Conservation (phyloP, 2,113 vertebrate species). For the Shinisaurus crocodilurus region DNA sequence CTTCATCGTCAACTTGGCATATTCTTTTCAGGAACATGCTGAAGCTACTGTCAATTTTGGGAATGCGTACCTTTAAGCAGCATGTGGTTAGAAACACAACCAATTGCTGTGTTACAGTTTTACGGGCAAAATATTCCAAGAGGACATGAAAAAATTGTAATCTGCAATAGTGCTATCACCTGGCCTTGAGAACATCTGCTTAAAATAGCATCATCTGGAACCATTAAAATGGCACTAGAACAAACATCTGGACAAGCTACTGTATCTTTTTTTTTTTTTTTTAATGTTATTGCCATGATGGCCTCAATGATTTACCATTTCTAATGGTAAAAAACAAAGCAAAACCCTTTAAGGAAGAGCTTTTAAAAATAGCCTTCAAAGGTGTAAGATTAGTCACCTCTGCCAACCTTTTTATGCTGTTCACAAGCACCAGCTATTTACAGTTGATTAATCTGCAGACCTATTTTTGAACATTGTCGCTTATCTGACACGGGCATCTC, state of each 20-base stretch:
- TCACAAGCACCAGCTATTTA: too few relatives aligned
- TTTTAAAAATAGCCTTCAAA: neutral
- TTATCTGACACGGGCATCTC: too few relatives aligned
- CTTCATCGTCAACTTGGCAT: constrained; percentile 51
- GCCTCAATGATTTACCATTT: neutral
- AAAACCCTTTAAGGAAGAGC: neutral
- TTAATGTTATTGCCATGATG: neutral
- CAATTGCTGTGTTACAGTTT: neutral
- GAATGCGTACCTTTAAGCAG: neutral
- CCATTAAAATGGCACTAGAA: constrained; percentile 14
- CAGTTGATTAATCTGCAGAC: too few relatives aligned
- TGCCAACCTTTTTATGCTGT: too few relatives aligned
- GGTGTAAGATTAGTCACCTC: too few relatives aligned
- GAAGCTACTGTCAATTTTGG: neutral
- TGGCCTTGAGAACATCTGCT: neutral
- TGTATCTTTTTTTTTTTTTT: neutral
- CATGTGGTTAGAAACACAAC: neutral
- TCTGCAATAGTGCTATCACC: neutral
- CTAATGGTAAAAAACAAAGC: neutral
- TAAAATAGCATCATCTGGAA: neutral
- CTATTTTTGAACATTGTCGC: too few relatives aligned
- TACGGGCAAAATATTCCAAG: neutral
- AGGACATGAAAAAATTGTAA: neutral
- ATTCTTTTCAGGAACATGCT: constrained; percentile 22
- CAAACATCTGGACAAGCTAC: neutral